phyloP scores from a whole-genome alignment of 2,888 invertebrate genomes.

The Hypomecis punctinalis region DNA sequence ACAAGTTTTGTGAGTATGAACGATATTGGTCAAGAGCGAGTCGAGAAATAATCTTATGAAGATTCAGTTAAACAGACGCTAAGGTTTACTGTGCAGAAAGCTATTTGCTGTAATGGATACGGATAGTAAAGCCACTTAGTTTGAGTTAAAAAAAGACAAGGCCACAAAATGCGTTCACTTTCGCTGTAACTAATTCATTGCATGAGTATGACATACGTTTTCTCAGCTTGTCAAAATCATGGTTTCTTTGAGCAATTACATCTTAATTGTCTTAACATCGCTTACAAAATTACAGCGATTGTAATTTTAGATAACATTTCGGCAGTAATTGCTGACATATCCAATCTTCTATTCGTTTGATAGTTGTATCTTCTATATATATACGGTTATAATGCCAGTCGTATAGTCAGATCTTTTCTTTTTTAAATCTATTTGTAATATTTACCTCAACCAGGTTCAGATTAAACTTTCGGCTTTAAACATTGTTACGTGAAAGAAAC shows the following conservation, averaged over 20 bases:
- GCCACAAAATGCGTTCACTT: slow-evolving; percentile 72
- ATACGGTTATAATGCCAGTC: not conserved
- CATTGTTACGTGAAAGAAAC: no score
- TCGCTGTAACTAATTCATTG: slow-evolving; percentile 63
- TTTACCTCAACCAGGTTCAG: no score
- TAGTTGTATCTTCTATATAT: not conserved
- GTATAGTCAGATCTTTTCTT: not conserved
- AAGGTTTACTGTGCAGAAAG: no score
- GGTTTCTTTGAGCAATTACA: slow-evolving; percentile 53
- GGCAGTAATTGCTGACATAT: slow-evolving; percentile 14
- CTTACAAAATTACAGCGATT: slow-evolving; percentile 41
- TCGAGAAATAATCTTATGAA: no score
- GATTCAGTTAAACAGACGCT: no score
- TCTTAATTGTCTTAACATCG: slow-evolving; percentile 46
- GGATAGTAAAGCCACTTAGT: not conserved
- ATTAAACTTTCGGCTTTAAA: no score
- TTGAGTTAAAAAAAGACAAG: slow-evolving; percentile 59
- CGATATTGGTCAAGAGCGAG: no score
- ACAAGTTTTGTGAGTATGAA: no score
- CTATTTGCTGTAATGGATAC: not conserved
- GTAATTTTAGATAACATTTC: slow-evolving; percentile 42
- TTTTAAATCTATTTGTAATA: not conserved
- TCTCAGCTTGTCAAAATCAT: slow-evolving; percentile 50
- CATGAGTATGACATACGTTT: slow-evolving; percentile 54
- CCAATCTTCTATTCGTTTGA: slow-evolving; percentile 5